These are phyloP conservation scores for Nothobranchius furzeri DNA, from an alignment of 2,113 vertebrate genomes.

Conservation along the genomic window DNA sequence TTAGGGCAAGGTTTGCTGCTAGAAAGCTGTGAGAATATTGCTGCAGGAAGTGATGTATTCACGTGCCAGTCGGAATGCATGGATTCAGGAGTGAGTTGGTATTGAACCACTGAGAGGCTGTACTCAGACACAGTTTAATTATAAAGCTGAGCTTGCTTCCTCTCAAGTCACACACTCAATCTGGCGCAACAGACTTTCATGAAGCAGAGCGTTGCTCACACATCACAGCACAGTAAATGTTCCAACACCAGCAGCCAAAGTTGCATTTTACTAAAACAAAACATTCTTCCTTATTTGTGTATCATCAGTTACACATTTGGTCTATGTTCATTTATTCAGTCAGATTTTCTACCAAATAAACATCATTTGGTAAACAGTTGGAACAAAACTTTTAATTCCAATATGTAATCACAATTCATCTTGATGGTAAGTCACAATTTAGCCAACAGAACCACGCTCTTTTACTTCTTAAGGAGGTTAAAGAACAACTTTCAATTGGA, in stretches of 20 bases:
- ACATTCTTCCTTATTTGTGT: no score
- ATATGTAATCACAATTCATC: no score
- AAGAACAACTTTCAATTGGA: no score
- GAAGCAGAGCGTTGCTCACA: constrained; percentile 28
- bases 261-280: no score
- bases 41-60: constrained; percentile 34
- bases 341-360: no score
- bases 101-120: constrained; percentile 67
- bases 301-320: no score
- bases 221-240: constrained; percentile 26
- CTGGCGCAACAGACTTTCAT: constrained; percentile 49
- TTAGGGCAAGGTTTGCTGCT: constrained; percentile 7
- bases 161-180: constrained; percentile 14
- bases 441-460: no score
- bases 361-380: no score
- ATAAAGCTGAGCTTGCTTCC: constrained; percentile 61
- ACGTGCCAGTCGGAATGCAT: constrained; percentile 36
- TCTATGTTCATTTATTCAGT: no score
- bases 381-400: no score
- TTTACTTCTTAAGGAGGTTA: no score
- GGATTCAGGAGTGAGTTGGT: constrained; percentile 36
- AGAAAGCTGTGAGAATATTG: constrained; percentile 15
- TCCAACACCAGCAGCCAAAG: constrained; percentile 20
- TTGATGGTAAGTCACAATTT: no score
- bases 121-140: constrained; percentile 72